Evolutionary conservation across 2,888 invertebrate species (phyloP), one percentile per base, ranked within the genome.

Genomic region (Eurytoma californica): DNA sequence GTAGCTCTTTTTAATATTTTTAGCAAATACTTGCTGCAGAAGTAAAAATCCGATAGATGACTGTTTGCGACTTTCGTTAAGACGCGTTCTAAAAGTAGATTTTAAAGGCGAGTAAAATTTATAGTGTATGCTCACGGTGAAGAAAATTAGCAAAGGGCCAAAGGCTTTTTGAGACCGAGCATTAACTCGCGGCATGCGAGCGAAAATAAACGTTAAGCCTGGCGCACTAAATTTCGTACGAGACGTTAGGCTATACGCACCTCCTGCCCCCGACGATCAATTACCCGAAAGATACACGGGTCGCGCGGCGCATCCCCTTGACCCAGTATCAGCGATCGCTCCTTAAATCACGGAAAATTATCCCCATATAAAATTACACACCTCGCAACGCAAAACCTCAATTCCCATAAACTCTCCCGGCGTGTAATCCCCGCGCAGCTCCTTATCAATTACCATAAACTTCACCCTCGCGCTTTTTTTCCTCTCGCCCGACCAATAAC

Each of bases 381-480:
- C 55, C 39, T 18, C 57, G 55, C 60, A 20, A 3, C 57, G 18
- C 72, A 28, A n/a, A 14, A 47, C 16, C 47, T 13, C 49, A 0
- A 49, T 61, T 61, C 60, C 60, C 60, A 30, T 30, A 53, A 53
- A 53, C 53, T 53, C 53, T 14, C 13, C n/a, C 12, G 53, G 24
- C 24, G 49, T 24, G 30, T 47, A 28, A 28, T 13, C 16, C 5
- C 24, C 30, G 3, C 16, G 24, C 24, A 24, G 24, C 47, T 55
- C 66, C 39, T 74, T 73, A 68, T 69, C 69, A 57, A 69, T 76
- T 77, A 77, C 57, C 69, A 63, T 69, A 69, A 76, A 76, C 69
- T 39, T 51, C 30, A 18, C 39, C 24, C n/a, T 13, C 65, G 7
- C 20, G 2, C 3, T 51, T 16, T 12, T 18, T 49, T 39, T 18